Conservation (phyloP, 30 jellyfish, hydroid and myxozoan species). For the Kudoa iwatai region DNA sequence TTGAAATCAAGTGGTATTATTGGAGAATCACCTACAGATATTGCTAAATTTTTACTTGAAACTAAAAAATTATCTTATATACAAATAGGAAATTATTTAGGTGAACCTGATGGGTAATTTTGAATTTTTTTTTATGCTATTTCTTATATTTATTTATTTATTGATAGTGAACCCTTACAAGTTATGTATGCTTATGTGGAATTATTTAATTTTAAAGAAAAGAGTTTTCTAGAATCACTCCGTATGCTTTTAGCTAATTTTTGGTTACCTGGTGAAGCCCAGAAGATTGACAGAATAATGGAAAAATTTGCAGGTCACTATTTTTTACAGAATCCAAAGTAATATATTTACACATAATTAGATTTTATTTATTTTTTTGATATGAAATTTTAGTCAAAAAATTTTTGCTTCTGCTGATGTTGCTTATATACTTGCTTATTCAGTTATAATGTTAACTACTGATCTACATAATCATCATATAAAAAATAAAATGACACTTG, state of each 20-base stretch:
- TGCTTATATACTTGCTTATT: slow-evolving; percentile 68
- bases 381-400: slow-evolving; percentile 17
- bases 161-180: slow-evolving; percentile 17
- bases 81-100: slow-evolving; percentile 5
- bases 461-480: slow-evolving; percentile 67
- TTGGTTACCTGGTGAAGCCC: slow-evolving; percentile 97
- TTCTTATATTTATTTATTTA: neutral
- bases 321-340: slow-evolving; percentile 48
- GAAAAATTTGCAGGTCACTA: slow-evolving; percentile 86
- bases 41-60: slow-evolving; percentile 18
- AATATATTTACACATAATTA: neutral
- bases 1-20: slow-evolving; percentile 29
- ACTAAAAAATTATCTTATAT: slow-evolving; percentile 15
- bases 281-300: slow-evolving; percentile 68
- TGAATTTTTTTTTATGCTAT: neutral
- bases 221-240: slow-evolving; percentile 33
- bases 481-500: slow-evolving; percentile 49
- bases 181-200: slow-evolving; percentile 73
- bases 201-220: slow-evolving; percentile 21
- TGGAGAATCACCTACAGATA: slow-evolving; percentile 17
- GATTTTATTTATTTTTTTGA: no score
- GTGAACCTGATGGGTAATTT: neutral
- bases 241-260: slow-evolving; percentile 35
- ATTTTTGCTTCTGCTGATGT: slow-evolving; percentile 83
- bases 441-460: slow-evolving; percentile 68